phyloP scores from a whole-genome alignment of 2,113 vertebrate species.

The Scomber japonicus region DNA sequence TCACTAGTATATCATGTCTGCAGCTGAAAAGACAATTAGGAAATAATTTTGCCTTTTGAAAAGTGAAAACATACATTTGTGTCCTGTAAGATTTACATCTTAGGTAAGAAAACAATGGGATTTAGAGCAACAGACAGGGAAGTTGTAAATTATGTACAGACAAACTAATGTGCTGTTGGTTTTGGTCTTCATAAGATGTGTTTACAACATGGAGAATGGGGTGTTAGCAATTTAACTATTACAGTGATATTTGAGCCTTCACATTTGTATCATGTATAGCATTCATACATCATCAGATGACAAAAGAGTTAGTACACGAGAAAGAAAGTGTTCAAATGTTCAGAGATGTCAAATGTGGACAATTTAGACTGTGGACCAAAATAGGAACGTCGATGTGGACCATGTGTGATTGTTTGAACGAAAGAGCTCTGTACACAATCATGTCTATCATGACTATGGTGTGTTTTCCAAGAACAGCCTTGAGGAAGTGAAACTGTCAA shows the following conservation, averaged over 20 bases:
- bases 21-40: not conserved
- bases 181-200: not conserved
- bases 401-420: constrained; percentile 6
- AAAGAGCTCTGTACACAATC: not conserved
- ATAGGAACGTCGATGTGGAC: not conserved
- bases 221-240: not conserved
- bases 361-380: not conserved
- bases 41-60: not conserved
- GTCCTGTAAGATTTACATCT: not conserved
- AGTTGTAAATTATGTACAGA: not conserved
- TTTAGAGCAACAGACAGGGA: not conserved
- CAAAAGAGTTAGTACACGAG: constrained; percentile 1
- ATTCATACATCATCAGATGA: not conserved
- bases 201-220: too few species aligned
- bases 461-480: constrained; percentile 16
- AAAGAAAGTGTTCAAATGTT: not conserved
- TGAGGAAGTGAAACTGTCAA: constrained; percentile 26
- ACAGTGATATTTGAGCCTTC: not conserved
- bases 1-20: not conserved
- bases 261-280: not conserved
- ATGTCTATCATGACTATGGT: not conserved
- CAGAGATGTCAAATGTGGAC: not conserved
- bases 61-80: not conserved
- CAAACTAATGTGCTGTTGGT: too few species aligned
- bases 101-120: not conserved